Conservation (phyloP, 1,140 invertebrate species). For the Panonychus citri region DNA sequence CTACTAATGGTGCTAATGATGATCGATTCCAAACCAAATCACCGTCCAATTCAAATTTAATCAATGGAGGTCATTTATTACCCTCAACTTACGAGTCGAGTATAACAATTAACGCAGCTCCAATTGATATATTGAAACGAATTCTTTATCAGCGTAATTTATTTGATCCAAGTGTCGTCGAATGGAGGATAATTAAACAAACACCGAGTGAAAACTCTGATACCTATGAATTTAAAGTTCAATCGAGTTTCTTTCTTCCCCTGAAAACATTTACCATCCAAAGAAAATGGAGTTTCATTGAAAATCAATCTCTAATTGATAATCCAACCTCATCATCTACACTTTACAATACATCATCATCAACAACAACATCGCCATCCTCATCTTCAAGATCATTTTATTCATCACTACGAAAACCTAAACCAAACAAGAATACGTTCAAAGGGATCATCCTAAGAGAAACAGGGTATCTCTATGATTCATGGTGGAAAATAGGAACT, state of each 20-base stretch:
- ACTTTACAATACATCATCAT: background rate
- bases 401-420: background rate
- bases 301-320: background rate
- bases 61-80: background rate
- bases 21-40: background rate
- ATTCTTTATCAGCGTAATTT: conserved; percentile 8
- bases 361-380: no score
- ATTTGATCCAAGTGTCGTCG: conserved; percentile 3
- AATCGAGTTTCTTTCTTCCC: conserved; percentile 4
- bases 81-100: conserved; percentile 1
- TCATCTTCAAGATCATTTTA: no score
- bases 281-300: conserved; percentile 2
- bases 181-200: conserved; percentile 6
- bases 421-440: background rate
- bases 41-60: background rate
- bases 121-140: conserved; percentile 7
- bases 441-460: conserved; percentile 1
- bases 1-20: background rate
- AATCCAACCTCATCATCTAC: background rate
- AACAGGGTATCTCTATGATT: conserved; percentile 1
- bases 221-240: background rate
- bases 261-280: conserved; percentile 5
- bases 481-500: background rate
- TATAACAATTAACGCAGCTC: conserved; percentile 4
- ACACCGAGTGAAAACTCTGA: background rate